Evolutionary conservation across 2,113 vertebrate genomes (phyloP), one percentile per base, ranked within the genome.

Genomic region (Scalopus aquaticus): DNA sequence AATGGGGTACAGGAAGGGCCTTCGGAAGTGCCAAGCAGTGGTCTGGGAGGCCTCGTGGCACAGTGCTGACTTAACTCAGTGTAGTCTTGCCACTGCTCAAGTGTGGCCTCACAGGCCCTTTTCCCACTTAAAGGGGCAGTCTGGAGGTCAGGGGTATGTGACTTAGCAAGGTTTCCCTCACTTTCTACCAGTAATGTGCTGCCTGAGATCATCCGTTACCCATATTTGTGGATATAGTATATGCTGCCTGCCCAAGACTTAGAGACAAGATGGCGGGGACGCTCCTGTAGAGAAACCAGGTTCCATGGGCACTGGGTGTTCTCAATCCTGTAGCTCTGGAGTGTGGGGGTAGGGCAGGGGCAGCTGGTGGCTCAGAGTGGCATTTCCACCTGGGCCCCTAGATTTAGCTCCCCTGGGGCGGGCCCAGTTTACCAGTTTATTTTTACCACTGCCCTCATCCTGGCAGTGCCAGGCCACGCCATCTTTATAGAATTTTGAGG

Each of bases 341-440:
- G 88, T 64, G 69, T 26, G 95, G 89, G 95, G 88, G 91, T 94
- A 42, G 96, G 90, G 84, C 9, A 22, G 89, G 94, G 96, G 97
- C 96, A 97, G 96, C 96, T 96, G 96, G 93, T 88, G 74, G 96
- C 95, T 95, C 37, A 67, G 95, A 96, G 88, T 96, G 94, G 93
- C 97, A 94, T 78, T 80, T 96, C 96, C 97, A 97, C 97, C 97
- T 97, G 97, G 95, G 94, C 76, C 96, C 96, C 97, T 97, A 22
- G 22, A 97, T 97, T 97, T 97, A 97, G 97, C 96, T 96, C 88
- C 94, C 87, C 95, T 6, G n/a, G 90, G 93, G 92, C 80, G 85
- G 95, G 92, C 64, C 80, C 30, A 12, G 92, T 95, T 97, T 97
- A 97, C 80, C 30, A 12, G 92, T 95, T 97, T 97, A 97, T 97